These are phyloP conservation scores for Ichneumoninae sp. DNA, from an alignment of 2,888 invertebrate species.

Conservation along the genomic window DNA sequence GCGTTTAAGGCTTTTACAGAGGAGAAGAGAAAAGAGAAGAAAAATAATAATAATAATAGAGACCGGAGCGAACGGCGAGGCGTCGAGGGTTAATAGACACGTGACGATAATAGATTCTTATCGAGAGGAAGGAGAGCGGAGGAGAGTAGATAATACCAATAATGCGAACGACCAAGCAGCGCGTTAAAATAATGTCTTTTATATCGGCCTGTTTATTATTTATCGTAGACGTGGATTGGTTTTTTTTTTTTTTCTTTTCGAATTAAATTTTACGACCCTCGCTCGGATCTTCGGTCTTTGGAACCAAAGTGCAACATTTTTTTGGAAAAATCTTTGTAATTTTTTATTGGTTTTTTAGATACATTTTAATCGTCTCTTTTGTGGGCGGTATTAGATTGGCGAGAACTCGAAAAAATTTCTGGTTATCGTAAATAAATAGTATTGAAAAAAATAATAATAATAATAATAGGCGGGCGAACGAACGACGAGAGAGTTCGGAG, in stretches of 20 bases:
- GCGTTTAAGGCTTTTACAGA: constrained; percentile 45
- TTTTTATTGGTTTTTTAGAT: background rate
- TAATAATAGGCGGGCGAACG: constrained; percentile 56
- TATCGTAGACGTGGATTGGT: constrained; percentile 12
- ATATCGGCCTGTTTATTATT: constrained; percentile 33
- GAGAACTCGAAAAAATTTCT: background rate
- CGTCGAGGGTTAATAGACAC: constrained; percentile 61
- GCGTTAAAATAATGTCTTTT: constrained; percentile 55
- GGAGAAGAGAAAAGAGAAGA: constrained; percentile 17
- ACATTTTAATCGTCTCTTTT: background rate
- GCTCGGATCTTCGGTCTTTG: background rate
- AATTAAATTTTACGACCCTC: background rate
- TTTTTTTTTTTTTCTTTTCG: background rate
- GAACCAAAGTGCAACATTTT: background rate
- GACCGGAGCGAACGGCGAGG: constrained; percentile 20
- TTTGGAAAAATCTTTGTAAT: background rate
- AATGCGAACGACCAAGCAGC: constrained; percentile 53
- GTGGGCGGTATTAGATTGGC: background rate
- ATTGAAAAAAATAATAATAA: constrained; percentile 20
- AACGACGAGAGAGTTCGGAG: constrained; percentile 62
- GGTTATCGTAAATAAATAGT: constrained; percentile 63
- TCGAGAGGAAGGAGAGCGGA: constrained; percentile 60
- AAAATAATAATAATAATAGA: constrained; percentile 16
- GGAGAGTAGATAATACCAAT: constrained; percentile 56
- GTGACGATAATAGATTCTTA: constrained; percentile 67